These are phyloP conservation scores for Bufo gargarizans DNA, from an alignment of 2,113 vertebrate species.

Conservation along the genomic window DNA sequence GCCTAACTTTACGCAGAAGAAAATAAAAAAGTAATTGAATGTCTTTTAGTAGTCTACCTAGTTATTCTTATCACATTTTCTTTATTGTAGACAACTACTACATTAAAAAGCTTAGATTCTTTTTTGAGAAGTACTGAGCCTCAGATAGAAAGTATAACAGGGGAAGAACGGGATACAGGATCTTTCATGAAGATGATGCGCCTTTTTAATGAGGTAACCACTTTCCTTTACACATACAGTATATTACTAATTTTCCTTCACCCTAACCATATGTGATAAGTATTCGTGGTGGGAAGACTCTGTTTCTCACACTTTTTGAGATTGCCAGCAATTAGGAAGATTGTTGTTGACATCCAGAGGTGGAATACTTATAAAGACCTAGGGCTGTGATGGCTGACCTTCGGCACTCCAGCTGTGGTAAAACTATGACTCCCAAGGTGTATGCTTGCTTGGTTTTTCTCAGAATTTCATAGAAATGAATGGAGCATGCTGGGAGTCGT, in stretches of 20 bases:
- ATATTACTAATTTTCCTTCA: neutral
- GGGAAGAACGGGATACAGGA: constrained; percentile 52
- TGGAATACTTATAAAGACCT: neutral
- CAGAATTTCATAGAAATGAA: too few species aligned
- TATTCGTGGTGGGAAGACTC: neutral
- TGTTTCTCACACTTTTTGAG: neutral
- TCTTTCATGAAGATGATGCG: constrained; percentile 56
- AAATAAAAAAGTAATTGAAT: too few species aligned
- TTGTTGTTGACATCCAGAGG: neutral
- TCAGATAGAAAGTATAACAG: constrained; percentile 56
- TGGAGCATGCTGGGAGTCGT: too few species aligned
- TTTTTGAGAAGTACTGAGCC: constrained; percentile 56
- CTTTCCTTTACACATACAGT: neutral
- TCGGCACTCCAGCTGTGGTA: too few species aligned
- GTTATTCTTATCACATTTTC: neutral
- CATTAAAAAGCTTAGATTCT: constrained; percentile 52
- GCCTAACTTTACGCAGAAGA: too few species aligned
- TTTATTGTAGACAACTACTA: constrained; percentile 41
- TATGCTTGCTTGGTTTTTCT: too few species aligned
- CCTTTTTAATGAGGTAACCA: constrained; percentile 53
- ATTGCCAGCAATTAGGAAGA: neutral
- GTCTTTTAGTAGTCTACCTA: too few species aligned
- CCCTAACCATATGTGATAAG: neutral
- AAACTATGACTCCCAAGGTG: too few species aligned
- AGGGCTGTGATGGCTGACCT: neutral